Evolutionary conservation across 2,888 invertebrate genomes (phyloP), one percentile per base, ranked within the genome.

Genomic region (Caenorhabditis sp.): DNA sequence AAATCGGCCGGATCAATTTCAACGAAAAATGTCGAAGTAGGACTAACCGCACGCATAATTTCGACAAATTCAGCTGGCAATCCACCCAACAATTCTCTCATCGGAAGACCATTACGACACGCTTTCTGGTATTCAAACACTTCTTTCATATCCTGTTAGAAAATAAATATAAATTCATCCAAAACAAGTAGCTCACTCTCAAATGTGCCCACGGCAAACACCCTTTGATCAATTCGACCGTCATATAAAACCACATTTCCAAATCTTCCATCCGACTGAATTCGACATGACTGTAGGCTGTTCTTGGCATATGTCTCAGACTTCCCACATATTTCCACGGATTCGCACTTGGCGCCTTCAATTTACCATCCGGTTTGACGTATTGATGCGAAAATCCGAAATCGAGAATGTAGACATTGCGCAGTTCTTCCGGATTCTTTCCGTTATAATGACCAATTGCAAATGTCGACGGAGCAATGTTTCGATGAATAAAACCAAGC

Each of bases 191-290:
- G 31, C 37, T 5, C 26, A 66, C 76, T 50, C 73, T 67, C 37
- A 69, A 62, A 62, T 77, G 72, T 5, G 75, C 79, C 79, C 79
- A 79, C 10, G 79, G 79, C 19, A 79, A 69, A 49, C 75, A 71
- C 26, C 79, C 79, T 43, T 77, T 79, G 60, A 77, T 58, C 37
- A 79, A 58, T 43, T 79, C 79, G 23, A 79, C 77, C 26, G 65
- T 71, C 77, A 77, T 69, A 62, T 79, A 79, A 59, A 74, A 74
- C 79, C 79, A 79, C 77, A 77, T 77, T 66, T 79, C 79, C 24
- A 79, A 54, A 50, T 79, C 79, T 51, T 79, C 79, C 66, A 76
- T 66, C 53, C 79, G 73, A 55, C 69, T 69, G 58, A 79, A 63
- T 49, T 79, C 79, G 14, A 68, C 66, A 19, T 58, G 55, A 3